Evolutionary conservation across 23 tunicate genomes (phyloP).

Genomic region (Styela plicata): DNA sequence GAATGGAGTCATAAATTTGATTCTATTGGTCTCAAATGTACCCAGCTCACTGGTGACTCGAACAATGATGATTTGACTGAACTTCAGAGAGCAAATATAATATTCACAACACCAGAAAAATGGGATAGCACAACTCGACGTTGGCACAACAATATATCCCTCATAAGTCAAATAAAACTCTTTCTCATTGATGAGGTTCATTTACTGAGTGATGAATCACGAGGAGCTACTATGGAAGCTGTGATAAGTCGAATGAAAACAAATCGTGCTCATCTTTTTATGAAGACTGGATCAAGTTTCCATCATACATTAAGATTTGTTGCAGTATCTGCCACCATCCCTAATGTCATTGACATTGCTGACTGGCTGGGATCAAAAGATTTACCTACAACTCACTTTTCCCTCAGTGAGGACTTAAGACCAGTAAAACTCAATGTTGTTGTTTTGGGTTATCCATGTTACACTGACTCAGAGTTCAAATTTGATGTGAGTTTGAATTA

Average conservation of each 20-base stretch:
- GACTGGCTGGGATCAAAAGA: slow-evolving; percentile 64
- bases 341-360: slow-evolving; percentile 82
- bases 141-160: slow-evolving; percentile 71
- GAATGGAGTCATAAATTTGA: slow-evolving; percentile 67
- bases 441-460: slow-evolving; percentile 84
- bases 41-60: slow-evolving; percentile 80
- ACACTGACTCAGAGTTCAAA: slow-evolving; percentile 77
- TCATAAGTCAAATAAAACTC: slow-evolving; percentile 49
- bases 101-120: slow-evolving; percentile 85
- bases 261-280: slow-evolving; percentile 30
- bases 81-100: slow-evolving; percentile 63
- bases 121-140: slow-evolving; percentile 91
- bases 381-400: slow-evolving; percentile 43
- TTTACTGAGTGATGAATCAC: slow-evolving; percentile 68
- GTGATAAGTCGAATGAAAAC: slow-evolving; percentile 90
- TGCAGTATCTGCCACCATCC: slow-evolving; percentile 86
- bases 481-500: slow-evolving; percentile 82
- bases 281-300: slow-evolving; percentile 3
- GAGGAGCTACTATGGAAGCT: slow-evolving; percentile 95
- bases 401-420: slow-evolving; percentile 62
- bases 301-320: slow-evolving; percentile 43
- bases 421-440: slow-evolving; percentile 64
- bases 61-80: slow-evolving; percentile 67
- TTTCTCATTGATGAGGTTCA: slow-evolving; percentile 91
- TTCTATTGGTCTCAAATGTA: slow-evolving; percentile 47